Evolutionary conservation across 1,140 invertebrate genomes (phyloP).

Genomic region (Venustaconcha ellipsiformis): DNA sequence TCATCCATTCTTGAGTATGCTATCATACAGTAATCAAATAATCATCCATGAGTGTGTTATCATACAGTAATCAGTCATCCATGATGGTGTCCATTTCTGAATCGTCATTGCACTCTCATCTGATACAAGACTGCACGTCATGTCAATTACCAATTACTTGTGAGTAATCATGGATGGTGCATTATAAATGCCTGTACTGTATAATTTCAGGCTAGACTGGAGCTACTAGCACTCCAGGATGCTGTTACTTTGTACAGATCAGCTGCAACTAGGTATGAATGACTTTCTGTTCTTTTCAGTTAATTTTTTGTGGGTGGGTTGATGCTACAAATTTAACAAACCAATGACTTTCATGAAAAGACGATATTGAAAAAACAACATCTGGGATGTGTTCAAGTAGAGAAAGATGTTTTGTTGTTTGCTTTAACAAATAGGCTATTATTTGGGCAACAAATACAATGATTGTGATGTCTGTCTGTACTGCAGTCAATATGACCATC

Average conservation of each 20-base stretch:
- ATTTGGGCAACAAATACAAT: too few species aligned
- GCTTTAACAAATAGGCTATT: too few species aligned
- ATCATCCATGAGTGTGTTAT: constrained; percentile 21
- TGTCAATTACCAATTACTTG: constrained; percentile 12
- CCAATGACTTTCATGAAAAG: too few species aligned
- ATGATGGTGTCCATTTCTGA: constrained; percentile 7
- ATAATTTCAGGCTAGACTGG: constrained; percentile 54
- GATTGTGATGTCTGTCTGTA: too few species aligned
- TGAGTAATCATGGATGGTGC: neutral
- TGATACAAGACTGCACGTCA: constrained; percentile 17
- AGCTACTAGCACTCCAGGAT: constrained; percentile 56
- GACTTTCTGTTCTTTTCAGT: neutral
- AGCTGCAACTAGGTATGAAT: constrained; percentile 46
- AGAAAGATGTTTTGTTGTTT: constrained; percentile 6
- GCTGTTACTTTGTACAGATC: constrained; percentile 58
- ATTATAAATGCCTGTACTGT: constrained; percentile 1
- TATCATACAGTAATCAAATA: too few species aligned
- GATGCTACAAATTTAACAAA: too few species aligned
- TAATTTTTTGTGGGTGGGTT: too few species aligned
- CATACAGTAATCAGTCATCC: constrained; percentile 14
- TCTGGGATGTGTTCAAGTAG: too few species aligned
- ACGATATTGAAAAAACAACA: too few species aligned
- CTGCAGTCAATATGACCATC: too few species aligned
- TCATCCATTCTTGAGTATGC: too few species aligned
- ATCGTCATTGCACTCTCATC: constrained; percentile 2